phyloP scores from a whole-genome alignment of 2,113 vertebrate species.

The Ranitomeya variabilis region DNA sequence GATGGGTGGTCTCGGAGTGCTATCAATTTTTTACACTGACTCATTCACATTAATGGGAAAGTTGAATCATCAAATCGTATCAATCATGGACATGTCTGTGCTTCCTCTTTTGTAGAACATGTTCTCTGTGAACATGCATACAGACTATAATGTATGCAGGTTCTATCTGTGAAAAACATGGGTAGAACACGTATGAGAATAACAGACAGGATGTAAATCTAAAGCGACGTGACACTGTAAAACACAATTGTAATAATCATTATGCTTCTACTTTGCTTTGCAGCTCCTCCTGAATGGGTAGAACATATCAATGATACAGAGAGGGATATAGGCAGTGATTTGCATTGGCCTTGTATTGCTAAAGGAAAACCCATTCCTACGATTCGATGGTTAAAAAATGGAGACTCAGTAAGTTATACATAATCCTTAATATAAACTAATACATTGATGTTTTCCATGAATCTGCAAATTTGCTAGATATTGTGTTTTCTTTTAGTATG shows the following conservation, averaged over 20 bases:
- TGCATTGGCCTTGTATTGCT: constrained; percentile 88
- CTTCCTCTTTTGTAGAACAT: too few species aligned
- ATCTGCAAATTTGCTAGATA: neutral
- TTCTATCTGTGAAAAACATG: too few species aligned
- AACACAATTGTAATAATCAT: neutral
- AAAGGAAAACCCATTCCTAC: constrained; percentile 87
- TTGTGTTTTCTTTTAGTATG: constrained; percentile 71
- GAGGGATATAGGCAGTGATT: constrained; percentile 83
- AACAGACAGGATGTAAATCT: too few species aligned
- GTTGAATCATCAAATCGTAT: too few species aligned
- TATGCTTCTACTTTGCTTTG: constrained; percentile 48
- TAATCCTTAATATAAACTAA: neutral
- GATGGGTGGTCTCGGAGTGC: too few species aligned
- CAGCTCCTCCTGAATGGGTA: constrained; percentile 91
- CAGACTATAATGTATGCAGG: too few species aligned
- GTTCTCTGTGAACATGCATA: too few species aligned
- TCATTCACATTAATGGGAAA: too few species aligned
- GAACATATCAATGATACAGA: constrained; percentile 89
- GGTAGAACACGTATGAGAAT: too few species aligned
- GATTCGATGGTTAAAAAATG: constrained; percentile 90
- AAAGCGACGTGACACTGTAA: too few species aligned
- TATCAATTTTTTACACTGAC: too few species aligned
- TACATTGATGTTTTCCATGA: neutral
- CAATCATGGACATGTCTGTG: too few species aligned
- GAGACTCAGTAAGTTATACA: constrained; percentile 75